Conservation (phyloP, 2,888 invertebrate species). For the Chrysina gloriosa region DNA sequence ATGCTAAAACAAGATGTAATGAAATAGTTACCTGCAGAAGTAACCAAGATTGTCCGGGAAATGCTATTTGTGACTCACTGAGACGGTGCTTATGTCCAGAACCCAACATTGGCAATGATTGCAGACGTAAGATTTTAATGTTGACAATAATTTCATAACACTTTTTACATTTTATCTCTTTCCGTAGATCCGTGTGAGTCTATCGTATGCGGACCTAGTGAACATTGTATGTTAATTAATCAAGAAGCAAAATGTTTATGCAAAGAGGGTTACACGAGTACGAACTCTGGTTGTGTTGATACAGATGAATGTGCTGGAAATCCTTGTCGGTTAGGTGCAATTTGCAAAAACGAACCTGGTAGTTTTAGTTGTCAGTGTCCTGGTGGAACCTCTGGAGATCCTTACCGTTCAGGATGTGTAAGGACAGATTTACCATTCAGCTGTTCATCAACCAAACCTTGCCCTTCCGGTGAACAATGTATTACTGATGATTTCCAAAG, state of each 20-base stretch:
- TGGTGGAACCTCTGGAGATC: slow-evolving; percentile 82
- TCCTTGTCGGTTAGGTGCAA: slow-evolving; percentile 86
- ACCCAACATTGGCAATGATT: slow-evolving; percentile 91
- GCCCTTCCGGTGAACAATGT: slow-evolving; percentile 87
- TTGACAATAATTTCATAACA: not conserved
- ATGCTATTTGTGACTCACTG: slow-evolving; percentile 83
- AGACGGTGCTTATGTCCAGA: slow-evolving; percentile 89
- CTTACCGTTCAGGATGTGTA: slow-evolving; percentile 82
- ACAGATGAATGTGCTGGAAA: slow-evolving; percentile 87
- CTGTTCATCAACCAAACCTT: slow-evolving; percentile 81
- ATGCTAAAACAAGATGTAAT: slow-evolving; percentile 83
- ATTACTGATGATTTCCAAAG: slow-evolving; percentile 79
- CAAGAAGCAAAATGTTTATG: slow-evolving; percentile 88
- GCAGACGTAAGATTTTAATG: slow-evolving; percentile 77
- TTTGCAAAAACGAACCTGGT: slow-evolving; percentile 90
- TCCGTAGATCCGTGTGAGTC: slow-evolving; percentile 89
- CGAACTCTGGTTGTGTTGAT: slow-evolving; percentile 82
- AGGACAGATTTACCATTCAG: slow-evolving; percentile 74
- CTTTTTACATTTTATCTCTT: slow-evolving; percentile 23
- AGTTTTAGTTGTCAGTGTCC: slow-evolving; percentile 90
- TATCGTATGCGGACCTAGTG: slow-evolving; percentile 85
- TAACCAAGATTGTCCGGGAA: slow-evolving; percentile 88
- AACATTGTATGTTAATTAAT: slow-evolving; percentile 88
- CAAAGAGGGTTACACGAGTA: slow-evolving; percentile 82
- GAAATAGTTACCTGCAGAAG: slow-evolving; percentile 82